phyloP scores from a whole-genome alignment of 2,113 vertebrate genomes.

The Ginglymostoma cirratum region DNA sequence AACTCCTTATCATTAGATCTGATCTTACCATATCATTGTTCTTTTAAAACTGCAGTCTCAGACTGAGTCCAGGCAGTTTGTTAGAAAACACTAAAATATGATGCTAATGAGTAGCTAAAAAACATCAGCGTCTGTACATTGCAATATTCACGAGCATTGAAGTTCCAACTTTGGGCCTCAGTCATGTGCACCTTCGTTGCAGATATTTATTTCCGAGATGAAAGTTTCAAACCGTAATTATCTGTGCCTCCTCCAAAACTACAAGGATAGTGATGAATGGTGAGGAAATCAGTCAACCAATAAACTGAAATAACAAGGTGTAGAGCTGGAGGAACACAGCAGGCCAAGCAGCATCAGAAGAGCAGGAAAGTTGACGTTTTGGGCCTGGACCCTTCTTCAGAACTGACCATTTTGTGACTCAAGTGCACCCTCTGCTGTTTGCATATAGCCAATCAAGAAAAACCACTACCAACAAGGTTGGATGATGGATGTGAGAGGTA shows the following conservation, averaged over 20 bases:
- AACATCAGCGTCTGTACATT: background rate
- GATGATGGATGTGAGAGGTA: background rate
- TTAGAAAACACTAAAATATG: background rate
- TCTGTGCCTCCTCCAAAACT: background rate
- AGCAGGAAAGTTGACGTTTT: too few relatives aligned
- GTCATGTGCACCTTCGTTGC: background rate
- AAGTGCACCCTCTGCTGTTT: conserved; percentile 11
- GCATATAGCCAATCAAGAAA: background rate
- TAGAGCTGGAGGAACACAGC: too few relatives aligned
- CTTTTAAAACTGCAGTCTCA: background rate
- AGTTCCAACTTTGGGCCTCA: background rate
- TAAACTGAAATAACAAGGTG: background rate
- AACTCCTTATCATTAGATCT: background rate
- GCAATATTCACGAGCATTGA: too few relatives aligned
- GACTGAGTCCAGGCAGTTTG: background rate
- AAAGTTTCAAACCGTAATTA: background rate
- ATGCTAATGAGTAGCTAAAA: background rate
- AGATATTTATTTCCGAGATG: background rate
- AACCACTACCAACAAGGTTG: background rate
- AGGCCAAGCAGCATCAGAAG: too few relatives aligned
- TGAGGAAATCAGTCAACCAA: background rate
- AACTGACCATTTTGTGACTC: background rate
- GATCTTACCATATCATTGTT: background rate
- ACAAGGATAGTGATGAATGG: background rate
- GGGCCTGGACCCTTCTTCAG: too few relatives aligned